Evolutionary conservation across 2,113 vertebrate genomes (phyloP).

Genomic region (Rhabdomys dilectus): DNA sequence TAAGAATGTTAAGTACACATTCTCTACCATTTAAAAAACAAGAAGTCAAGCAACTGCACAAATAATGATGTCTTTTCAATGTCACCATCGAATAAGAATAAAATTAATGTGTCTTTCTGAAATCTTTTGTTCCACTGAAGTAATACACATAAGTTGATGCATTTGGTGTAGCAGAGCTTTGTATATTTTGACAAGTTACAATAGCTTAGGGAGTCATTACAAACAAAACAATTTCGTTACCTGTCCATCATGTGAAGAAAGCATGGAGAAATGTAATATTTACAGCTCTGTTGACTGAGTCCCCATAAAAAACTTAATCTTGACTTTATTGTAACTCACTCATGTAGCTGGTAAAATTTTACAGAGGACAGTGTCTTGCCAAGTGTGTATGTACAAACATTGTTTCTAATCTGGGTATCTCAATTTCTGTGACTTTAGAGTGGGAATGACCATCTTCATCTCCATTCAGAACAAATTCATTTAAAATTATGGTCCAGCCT

Average conservation of each 20-base stretch:
- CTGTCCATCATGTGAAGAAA: conserved; percentile 67
- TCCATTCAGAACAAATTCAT: not conserved
- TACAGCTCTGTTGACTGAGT: conserved; percentile 24
- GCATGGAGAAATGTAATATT: conserved; percentile 65
- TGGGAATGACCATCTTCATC: not conserved
- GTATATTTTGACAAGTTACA: conserved; percentile 64
- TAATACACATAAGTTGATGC: conserved; percentile 34
- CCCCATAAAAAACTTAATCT: conserved; percentile 8
- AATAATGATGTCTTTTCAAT: conserved; percentile 48
- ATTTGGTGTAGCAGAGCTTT: conserved; percentile 63
- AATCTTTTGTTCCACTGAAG: conserved; percentile 64
- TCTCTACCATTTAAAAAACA: not conserved
- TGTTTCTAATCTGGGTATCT: not conserved
- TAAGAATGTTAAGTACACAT: not conserved
- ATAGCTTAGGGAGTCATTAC: conserved; percentile 59
- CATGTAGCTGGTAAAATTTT: conserved; percentile 25
- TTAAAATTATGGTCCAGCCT: not conserved
- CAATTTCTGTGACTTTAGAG: not conserved
- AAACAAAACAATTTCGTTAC: conserved; percentile 76
- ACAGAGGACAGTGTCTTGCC: not conserved
- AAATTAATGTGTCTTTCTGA: conserved; percentile 62
- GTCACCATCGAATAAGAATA: conserved; percentile 44
- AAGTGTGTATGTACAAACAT: not conserved
- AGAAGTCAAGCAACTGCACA: not conserved
- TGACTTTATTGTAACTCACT: conserved; percentile 60